Evolutionary conservation across 2,888 invertebrate species (phyloP).

Genomic region (Melipona bicolor): DNA sequence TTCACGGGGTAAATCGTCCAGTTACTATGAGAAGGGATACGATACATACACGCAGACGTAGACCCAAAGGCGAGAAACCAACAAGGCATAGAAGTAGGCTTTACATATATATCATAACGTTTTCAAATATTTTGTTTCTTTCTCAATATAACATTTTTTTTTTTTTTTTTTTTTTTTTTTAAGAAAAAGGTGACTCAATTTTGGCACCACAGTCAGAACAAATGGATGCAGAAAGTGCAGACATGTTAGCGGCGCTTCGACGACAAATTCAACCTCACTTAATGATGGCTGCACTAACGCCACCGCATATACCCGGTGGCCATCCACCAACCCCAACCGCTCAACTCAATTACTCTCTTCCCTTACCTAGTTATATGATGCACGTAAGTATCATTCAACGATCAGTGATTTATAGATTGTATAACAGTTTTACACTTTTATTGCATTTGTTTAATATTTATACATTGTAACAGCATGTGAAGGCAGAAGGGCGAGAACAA

Average conservation of each 20-base stretch:
- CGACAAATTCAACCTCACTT: constrained; percentile 90
- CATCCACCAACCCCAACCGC: constrained; percentile 75
- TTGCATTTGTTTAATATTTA: constrained; percentile 1
- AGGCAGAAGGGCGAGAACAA: constrained; percentile 78
- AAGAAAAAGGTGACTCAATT: constrained; percentile 77
- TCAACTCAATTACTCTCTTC: constrained; percentile 80
- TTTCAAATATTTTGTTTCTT: background rate
- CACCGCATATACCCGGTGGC: constrained; percentile 83
- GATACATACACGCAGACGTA: constrained; percentile 96
- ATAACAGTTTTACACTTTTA: background rate
- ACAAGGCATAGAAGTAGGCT: constrained; percentile 82
- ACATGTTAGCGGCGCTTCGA: constrained; percentile 89
- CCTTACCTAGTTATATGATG: constrained; percentile 81
- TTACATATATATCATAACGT: background rate
- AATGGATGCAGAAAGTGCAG: constrained; percentile 86
- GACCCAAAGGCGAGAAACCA: constrained; percentile 89
- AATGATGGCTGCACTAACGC: constrained; percentile 87
- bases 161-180: background rate
- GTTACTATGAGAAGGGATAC: constrained; percentile 98
- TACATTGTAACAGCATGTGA: constrained; percentile 74
- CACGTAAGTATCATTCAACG: constrained; percentile 77
- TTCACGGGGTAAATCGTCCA: constrained; percentile 97
- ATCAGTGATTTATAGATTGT: background rate
- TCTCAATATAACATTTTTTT: background rate
- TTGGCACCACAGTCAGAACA: constrained; percentile 75